A percentile compares a stretch with the other conserved stretches of the same genome.
Evolutionary conservation across 2,797 vertebrate species (phyloP).

Genomic region (Lagocephalus sceleratus): DNA sequence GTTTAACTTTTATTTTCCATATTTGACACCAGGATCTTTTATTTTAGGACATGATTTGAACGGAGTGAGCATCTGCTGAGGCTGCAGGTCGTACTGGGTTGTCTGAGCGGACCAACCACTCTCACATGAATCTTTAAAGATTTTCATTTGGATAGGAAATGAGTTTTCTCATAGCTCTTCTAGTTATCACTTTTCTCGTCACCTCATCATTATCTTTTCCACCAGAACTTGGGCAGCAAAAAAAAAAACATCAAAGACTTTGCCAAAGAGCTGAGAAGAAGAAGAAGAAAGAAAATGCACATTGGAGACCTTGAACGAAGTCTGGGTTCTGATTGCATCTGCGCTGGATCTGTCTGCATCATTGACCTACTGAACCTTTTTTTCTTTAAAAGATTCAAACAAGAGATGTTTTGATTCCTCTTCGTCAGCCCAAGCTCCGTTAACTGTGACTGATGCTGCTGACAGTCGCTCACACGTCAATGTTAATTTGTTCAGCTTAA

Average conservation of each 20-base stretch:
- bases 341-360: conserved; percentile 1
- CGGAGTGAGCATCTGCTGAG: conserved; percentile 27
- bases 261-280: conserved; percentile 33
- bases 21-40: background rate
- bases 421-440: conserved; percentile 33
- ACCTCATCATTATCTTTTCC: conserved; percentile 43
- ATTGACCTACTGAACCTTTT: background rate
- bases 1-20: too few relatives aligned
- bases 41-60: conserved; percentile 22
- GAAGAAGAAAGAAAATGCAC: background rate
- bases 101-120: conserved; percentile 42
- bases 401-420: background rate
- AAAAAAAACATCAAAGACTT: too few relatives aligned
- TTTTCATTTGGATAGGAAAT: conserved; percentile 53
- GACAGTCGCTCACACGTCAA: conserved; percentile 41
- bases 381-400: too few relatives aligned
- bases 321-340: too few relatives aligned
- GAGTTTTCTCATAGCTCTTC: conserved; percentile 47
- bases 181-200: conserved; percentile 35
- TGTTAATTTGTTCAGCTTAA: conserved; percentile 50
- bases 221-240: conserved; percentile 31
- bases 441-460: conserved; percentile 41
- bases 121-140: conserved; percentile 52
- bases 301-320: too few relatives aligned
- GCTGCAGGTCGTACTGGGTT: conserved; percentile 25